Evolutionary conservation across 1,140 invertebrate species (phyloP), one percentile per base, ranked within the genome.

Genomic region (Lepidurus packardi): DNA sequence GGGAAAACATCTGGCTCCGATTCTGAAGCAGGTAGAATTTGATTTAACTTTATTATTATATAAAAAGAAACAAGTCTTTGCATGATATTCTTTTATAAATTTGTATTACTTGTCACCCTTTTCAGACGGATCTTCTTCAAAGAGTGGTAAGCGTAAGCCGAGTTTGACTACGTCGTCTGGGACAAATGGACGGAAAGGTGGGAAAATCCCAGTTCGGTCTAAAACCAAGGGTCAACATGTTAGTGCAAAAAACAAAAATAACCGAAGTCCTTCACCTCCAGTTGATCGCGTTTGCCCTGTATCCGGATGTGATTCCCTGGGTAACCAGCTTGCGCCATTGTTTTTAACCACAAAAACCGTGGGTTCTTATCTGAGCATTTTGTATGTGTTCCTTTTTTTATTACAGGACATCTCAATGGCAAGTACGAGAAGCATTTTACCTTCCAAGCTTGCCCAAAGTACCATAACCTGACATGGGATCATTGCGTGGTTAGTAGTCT

Each of bases 281-380:
- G 82, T 82, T 80, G 92, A 94, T 81, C 86, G 90, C 42, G 89
- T 91, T 80, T 98, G 96, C 86, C 94, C 94, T 0, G 87, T 98
- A 13, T 90, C 94, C 78, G 91, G 91, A 6, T 98, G 96, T 85
- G 92, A 97, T 84, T 97, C 95, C 25, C 85, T 86, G 41, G 96
- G 96, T 78, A 95, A 65, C 53, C 8, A 65, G 21, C 21, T 65
- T 13, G 16, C 53, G 53, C 13, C 16, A 98, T 87, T 98, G 9
- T 91, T 91, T 84, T 92, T 92, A n/a, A 83, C 83, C n/a, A 21
- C 53, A 65, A 21, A 65, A 65, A 65, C 53, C 53, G 21, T 9
- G 53, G 53, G 53, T 1, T 65, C 53, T 65, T 9, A 79, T 80
- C 78, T 79, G 80, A 34, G 74, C 75, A 11, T 81, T 79, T 53